These are phyloP conservation scores for Rattus rattus DNA, from an alignment of 2,113 vertebrate species.

Conservation along the genomic window DNA sequence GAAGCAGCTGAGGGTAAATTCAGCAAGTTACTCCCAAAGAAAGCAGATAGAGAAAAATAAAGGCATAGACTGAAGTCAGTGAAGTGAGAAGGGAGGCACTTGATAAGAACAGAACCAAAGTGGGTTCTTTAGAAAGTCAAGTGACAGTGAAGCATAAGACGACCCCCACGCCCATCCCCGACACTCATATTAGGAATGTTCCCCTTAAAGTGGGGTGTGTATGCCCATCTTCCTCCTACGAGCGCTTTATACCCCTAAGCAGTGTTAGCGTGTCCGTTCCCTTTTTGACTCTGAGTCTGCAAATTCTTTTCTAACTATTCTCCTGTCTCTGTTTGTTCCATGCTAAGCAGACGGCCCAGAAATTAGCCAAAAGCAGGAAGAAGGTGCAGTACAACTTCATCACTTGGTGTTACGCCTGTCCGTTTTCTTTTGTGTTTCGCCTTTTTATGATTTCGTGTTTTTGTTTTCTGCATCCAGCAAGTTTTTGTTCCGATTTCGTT, in stretches of 20 bases:
- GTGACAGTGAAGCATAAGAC: not conserved
- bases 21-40: not conserved
- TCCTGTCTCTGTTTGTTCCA: slow-evolving; percentile 96
- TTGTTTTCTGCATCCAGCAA: slow-evolving; percentile 94
- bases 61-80: not conserved
- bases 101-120: not conserved
- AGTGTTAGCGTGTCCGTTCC: slow-evolving; percentile 76
- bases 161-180: not conserved
- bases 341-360: slow-evolving; percentile 98
- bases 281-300: slow-evolving; percentile 81
- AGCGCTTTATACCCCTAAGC: slow-evolving; percentile 6
- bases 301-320: slow-evolving; percentile 91
- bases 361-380: slow-evolving; percentile 99
- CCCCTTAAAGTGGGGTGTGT: slow-evolving; percentile 4
- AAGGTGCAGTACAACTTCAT: slow-evolving; percentile 97
- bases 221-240: not conserved
- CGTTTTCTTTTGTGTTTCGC: slow-evolving; percentile 82
- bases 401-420: slow-evolving; percentile 89
- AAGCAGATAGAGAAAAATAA: not conserved
- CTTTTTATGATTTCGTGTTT: slow-evolving; percentile 82
- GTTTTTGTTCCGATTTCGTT: slow-evolving; percentile 84
- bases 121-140: not conserved
- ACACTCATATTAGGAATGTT: slow-evolving; percentile 8
- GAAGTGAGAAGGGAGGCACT: not conserved
- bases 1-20: not conserved